Evolutionary conservation across 2,888 invertebrate species (phyloP).

Genomic region (Subacronicta megacephala): DNA sequence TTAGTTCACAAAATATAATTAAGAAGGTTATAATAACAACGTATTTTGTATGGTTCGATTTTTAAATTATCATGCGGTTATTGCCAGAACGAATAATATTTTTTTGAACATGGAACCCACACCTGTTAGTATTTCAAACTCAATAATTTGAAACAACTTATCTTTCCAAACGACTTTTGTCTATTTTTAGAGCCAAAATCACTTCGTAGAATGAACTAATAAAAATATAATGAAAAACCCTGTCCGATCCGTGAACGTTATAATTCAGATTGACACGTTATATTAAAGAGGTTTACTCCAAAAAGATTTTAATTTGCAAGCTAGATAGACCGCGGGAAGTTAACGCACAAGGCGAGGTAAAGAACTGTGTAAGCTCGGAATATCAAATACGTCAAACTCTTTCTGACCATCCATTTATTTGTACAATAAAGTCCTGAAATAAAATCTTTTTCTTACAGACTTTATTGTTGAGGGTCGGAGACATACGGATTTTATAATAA

Average conservation of each 20-base stretch:
- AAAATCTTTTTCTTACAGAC: no score
- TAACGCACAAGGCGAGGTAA: no score
- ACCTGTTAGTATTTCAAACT: slow-evolving; percentile 58
- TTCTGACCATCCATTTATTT: no score
- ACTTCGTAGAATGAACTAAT: slow-evolving; percentile 6
- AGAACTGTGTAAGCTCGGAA: no score
- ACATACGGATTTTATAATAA: no score
- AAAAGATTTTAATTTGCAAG: no score
- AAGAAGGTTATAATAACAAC: slow-evolving; percentile 11
- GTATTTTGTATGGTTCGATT: slow-evolving; percentile 6
- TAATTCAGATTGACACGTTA: no score
- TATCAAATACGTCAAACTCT: no score
- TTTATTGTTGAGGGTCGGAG: no score
- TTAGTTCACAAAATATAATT: slow-evolving; percentile 28
- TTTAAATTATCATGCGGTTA: slow-evolving; percentile 51
- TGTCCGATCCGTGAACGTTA: neutral
- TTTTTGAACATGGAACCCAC: slow-evolving; percentile 54
- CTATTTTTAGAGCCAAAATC: slow-evolving; percentile 3
- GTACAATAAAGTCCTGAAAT: no score
- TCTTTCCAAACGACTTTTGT: slow-evolving; percentile 29
- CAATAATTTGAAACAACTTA: slow-evolving; percentile 54
- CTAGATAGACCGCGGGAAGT: no score
- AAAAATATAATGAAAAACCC: neutral
- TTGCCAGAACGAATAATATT: slow-evolving; percentile 43
- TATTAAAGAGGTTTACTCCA: no score